Evolutionary conservation across 1,140 invertebrate genomes (phyloP).

Genomic region (Solenopsis fugax): DNA sequence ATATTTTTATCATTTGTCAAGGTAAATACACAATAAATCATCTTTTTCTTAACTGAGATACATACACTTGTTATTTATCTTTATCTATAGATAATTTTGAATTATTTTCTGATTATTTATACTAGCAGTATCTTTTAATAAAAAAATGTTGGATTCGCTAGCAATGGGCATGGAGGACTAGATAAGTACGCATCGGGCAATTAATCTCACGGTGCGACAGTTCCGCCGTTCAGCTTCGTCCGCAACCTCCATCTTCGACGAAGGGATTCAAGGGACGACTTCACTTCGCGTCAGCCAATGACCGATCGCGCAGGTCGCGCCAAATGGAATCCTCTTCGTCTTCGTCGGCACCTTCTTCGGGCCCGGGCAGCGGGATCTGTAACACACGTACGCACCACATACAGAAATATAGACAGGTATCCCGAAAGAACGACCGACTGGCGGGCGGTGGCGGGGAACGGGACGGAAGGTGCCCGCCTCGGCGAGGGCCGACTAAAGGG

Average conservation of each 20-base stretch:
- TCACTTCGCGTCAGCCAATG: slow-evolving; percentile 62
- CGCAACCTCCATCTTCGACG: slow-evolving; percentile 17
- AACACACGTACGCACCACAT: neutral
- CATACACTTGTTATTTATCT: too few species aligned
- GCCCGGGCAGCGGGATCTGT: slow-evolving; percentile 45
- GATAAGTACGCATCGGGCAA: neutral
- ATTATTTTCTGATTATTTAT: too few species aligned
- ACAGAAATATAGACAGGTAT: slow-evolving; percentile 71
- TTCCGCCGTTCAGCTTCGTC: neutral
- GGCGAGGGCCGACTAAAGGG: slow-evolving; percentile 79
- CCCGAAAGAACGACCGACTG: slow-evolving; percentile 70
- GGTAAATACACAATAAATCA: too few species aligned
- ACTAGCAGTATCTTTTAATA: neutral
- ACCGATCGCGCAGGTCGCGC: slow-evolving; percentile 66
- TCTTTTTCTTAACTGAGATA: too few species aligned
- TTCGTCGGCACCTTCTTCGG: slow-evolving; percentile 55
- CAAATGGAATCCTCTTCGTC: slow-evolving; percentile 74
- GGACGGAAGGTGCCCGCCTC: slow-evolving; percentile 50
- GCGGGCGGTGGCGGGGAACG: neutral
- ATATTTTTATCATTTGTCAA: too few species aligned
- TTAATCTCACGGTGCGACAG: slow-evolving; percentile 30
- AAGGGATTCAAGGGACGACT: slow-evolving; percentile 31
- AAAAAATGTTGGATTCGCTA: neutral
- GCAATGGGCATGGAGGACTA: neutral
- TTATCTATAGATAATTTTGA: too few species aligned